phyloP scores from a whole-genome alignment of 2,797 vertebrate species.

The Anguilla anguilla region DNA sequence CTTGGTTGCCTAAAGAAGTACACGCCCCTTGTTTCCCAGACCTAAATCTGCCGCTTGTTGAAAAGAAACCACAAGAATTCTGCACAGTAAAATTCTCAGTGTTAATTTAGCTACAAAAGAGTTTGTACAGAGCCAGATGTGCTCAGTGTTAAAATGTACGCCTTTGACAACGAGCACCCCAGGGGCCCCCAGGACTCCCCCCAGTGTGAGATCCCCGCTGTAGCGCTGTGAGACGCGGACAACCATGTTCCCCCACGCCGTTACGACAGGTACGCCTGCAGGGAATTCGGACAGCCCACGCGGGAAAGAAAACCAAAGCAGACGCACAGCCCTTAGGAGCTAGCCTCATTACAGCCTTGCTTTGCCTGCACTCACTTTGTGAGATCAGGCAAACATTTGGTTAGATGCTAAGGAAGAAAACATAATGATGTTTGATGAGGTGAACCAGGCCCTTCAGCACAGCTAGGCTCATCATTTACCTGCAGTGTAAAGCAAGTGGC shows the following conservation, averaged over 20 bases:
- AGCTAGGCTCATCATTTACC: too few relatives aligned
- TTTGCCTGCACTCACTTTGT: not conserved
- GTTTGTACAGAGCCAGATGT: not conserved
- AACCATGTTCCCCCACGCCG: not conserved
- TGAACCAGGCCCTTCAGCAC: not conserved
- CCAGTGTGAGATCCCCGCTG: not conserved
- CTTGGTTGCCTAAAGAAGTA: not conserved
- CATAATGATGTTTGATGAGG: not conserved
- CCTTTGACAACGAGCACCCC: not conserved
- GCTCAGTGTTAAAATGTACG: not conserved
- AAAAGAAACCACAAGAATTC: not conserved
- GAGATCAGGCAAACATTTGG: not conserved
- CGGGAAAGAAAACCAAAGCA: not conserved
- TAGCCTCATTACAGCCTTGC: not conserved
- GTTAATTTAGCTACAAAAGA: not conserved
- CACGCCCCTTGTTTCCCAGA: not conserved
- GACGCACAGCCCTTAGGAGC: not conserved
- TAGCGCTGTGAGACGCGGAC: not conserved
- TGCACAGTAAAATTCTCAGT: not conserved
- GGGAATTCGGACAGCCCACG: not conserved
- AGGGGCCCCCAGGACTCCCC: not conserved
- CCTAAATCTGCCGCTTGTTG: not conserved
- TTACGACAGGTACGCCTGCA: not conserved
- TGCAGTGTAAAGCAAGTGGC: too few relatives aligned
- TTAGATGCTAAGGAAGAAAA: not conserved